Evolutionary conservation across 2,113 vertebrate genomes (phyloP).

Genomic region (Litocranius walleri): DNA sequence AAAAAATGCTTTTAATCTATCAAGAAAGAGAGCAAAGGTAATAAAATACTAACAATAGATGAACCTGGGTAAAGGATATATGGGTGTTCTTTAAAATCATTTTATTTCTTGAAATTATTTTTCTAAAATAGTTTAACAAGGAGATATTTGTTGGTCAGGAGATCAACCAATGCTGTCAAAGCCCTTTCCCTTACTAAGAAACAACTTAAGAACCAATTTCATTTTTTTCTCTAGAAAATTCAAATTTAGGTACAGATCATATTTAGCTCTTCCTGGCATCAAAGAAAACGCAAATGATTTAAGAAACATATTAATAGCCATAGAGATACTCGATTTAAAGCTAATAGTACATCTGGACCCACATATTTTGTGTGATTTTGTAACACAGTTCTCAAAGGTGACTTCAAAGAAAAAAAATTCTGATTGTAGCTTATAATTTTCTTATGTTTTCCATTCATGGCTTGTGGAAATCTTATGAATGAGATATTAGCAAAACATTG

Average conservation of each 20-base stretch:
- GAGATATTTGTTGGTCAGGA: neutral
- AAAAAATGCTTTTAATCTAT: neutral
- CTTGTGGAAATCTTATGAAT: neutral
- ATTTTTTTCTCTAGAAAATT: neutral
- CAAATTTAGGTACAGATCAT: neutral
- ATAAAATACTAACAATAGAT: neutral
- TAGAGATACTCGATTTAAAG: neutral
- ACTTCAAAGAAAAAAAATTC: constrained; percentile 34
- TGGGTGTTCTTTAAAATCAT: neutral
- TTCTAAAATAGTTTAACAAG: neutral
- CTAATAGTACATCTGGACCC: neutral
- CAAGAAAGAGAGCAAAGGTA: neutral
- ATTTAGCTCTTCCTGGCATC: neutral
- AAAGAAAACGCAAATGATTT: neutral
- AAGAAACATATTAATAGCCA: neutral
- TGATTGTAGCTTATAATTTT: constrained; percentile 20
- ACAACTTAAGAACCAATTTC: constrained; percentile 25
- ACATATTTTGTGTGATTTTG: constrained; percentile 32
- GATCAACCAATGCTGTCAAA: neutral
- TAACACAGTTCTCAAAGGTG: constrained; percentile 16
- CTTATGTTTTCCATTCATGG: neutral
- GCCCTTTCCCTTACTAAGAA: neutral
- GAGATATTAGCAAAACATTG: neutral
- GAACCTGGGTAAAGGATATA: neutral
- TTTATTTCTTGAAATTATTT: constrained; percentile 38